Evolutionary conservation across 1,140 invertebrate genomes (phyloP).

Genomic region (Chrysomallon squamiferum): DNA sequence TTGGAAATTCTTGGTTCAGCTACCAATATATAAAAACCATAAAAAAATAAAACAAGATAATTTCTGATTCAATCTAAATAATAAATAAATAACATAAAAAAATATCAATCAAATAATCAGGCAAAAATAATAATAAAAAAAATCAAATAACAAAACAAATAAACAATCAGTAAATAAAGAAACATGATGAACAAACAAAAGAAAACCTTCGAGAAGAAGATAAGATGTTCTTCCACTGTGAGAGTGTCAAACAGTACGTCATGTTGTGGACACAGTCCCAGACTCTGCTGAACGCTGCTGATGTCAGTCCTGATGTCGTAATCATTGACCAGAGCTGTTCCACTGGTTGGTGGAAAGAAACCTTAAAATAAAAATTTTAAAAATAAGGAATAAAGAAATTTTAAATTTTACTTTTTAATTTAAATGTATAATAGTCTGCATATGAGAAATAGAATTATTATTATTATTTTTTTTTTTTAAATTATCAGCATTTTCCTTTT

Average conservation of each 20-base stretch:
- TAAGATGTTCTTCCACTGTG: constrained; percentile 87
- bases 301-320: constrained; percentile 69
- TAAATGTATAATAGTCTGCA: not conserved
- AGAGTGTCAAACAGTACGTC: constrained; percentile 91
- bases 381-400: not conserved
- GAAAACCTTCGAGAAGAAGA: constrained; percentile 80
- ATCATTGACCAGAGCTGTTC: constrained; percentile 74
- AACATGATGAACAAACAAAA: no score
- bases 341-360: constrained; percentile 73
- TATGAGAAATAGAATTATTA: not conserved
- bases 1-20: not conserved
- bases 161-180: no score
- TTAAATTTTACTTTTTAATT: not conserved
- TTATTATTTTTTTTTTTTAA: not conserved
- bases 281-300: constrained; percentile 70
- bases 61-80: no score
- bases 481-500: not conserved
- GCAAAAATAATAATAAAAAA: no score
- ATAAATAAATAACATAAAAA: no score
- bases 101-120: no score
- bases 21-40: no score
- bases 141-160: no score
- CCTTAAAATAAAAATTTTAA: constrained; percentile 69
- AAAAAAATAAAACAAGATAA: no score
- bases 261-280: constrained; percentile 94